Evolutionary conservation across 2,888 invertebrate species (phyloP).

Genomic region (Diarsia brunnea): DNA sequence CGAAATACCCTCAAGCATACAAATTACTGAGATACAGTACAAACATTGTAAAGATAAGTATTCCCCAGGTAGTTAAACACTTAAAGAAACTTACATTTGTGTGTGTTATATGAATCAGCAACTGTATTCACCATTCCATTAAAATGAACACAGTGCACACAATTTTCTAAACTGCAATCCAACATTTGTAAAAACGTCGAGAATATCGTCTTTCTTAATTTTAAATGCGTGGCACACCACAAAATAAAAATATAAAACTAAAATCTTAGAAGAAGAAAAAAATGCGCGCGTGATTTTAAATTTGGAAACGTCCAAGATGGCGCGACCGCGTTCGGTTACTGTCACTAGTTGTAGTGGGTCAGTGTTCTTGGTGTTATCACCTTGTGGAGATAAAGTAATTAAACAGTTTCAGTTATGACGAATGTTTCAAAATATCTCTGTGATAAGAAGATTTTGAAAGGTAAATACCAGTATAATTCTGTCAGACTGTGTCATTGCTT

Average conservation of each 20-base stretch:
- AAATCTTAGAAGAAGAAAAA: neutral
- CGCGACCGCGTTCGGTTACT: slow-evolving; percentile 39
- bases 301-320: slow-evolving; percentile 55
- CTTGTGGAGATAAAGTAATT: slow-evolving; percentile 66
- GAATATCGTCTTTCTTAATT: neutral
- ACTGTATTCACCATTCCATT: neutral
- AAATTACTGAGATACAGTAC: neutral
- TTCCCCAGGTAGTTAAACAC: neutral
- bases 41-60: neutral
- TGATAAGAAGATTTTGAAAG: slow-evolving; percentile 58
- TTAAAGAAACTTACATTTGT: neutral
- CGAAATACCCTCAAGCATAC: neutral
- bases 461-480: slow-evolving; percentile 29
- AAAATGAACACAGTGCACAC: neutral
- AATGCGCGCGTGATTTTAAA: slow-evolving; percentile 17
- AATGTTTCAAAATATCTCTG: slow-evolving; percentile 56
- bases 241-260: neutral
- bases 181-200: neutral
- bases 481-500: neutral
- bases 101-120: neutral
- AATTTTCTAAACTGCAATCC: slow-evolving; percentile 13
- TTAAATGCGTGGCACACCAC: neutral
- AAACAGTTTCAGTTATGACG: slow-evolving; percentile 55
- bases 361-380: slow-evolving; percentile 51
- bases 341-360: slow-evolving; percentile 59